Evolutionary conservation across 2,888 invertebrate genomes (phyloP), one percentile per base, ranked within the genome.

Genomic region (Xestia rhomboidea): DNA sequence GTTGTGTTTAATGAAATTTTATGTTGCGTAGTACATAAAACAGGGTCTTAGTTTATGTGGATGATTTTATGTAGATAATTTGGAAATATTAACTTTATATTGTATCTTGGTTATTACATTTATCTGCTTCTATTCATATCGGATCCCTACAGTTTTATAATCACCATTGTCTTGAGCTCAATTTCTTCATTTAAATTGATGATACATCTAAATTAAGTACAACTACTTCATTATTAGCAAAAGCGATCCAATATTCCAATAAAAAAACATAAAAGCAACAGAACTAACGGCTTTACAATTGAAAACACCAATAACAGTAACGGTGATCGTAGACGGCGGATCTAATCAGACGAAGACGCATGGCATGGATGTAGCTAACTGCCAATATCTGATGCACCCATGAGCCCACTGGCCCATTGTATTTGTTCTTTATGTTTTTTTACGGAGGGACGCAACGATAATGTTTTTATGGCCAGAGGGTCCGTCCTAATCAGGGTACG

Each of bases 381-480:
- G 96, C 95, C 96, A 96, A 96, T 95, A 95, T 95, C 96, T 94
- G 95, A 96, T 96, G 96, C 95, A 95, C 93, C 93, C 94, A 91
- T 85, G 92, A 91, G 92, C 92, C 91, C 90, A 89, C 74, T 91
- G 91, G 92, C 91, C 94, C 94, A 95, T 95, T 95, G 96, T 96
- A 94, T 96, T 95, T 95, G 94, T 95, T 95, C 94, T 96, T 96
- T 96, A 96, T 96, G 95, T 95, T 96, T 96, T 92, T 96, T 96
- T 95, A 94, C 90, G 93, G 94, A 94, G 96, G 95, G 95, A 94
- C 92, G 93, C 90, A 92, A 93, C 95, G 96, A 96, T 96, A 96
- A 96, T 96, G 96, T 96, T 96, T 96, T 96, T 96, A 96, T 95
- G 96, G 96, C 94, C 92, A 93, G 95, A 95, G 94, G 93, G 93